Evolutionary conservation across 2,797 vertebrate species (phyloP).

Genomic region (Ctenochaetus hawaiiensis): DNA sequence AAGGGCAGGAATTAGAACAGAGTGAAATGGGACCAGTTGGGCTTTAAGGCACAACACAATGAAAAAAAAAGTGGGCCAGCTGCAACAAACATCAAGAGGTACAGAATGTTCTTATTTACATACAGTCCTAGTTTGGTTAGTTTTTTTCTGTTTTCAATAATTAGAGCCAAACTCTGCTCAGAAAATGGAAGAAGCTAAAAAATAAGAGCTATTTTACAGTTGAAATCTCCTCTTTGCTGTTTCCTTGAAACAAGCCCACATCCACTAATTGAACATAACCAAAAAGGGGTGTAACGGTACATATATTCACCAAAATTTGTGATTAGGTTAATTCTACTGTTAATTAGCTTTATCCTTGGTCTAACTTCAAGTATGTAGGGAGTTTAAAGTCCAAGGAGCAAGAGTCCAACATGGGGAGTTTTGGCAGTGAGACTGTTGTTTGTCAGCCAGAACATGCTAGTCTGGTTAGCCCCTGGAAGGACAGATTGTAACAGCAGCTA

Average conservation of each 20-base stretch:
- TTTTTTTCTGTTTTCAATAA: constrained; percentile 28
- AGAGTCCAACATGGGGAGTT: neutral
- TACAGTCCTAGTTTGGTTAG: constrained; percentile 46
- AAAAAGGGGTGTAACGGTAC: constrained; percentile 63
- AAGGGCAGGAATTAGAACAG: constrained; percentile 61
- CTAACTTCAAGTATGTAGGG: neutral
- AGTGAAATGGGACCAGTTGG: constrained; percentile 66
- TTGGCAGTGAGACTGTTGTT: neutral
- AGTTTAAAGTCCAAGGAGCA: neutral
- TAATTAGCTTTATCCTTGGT: neutral
- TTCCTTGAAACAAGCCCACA: constrained; percentile 63
- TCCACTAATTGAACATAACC: constrained; percentile 57
- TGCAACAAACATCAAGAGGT: constrained; percentile 70
- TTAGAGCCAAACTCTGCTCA: constrained; percentile 34
- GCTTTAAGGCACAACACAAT: constrained; percentile 73
- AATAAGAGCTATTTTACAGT: neutral
- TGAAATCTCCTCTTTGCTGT: constrained; percentile 42
- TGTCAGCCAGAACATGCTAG: neutral
- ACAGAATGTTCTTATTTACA: constrained; percentile 50
- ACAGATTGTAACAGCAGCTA: neutral
- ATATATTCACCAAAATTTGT: neutral
- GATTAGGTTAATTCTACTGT: neutral
- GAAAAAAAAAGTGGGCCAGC: constrained; percentile 68
- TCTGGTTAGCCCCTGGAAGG: neutral
- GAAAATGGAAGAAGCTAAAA: neutral